Conservation (phyloP, 2,888 invertebrate species). For the Andrena trimmerana region DNA sequence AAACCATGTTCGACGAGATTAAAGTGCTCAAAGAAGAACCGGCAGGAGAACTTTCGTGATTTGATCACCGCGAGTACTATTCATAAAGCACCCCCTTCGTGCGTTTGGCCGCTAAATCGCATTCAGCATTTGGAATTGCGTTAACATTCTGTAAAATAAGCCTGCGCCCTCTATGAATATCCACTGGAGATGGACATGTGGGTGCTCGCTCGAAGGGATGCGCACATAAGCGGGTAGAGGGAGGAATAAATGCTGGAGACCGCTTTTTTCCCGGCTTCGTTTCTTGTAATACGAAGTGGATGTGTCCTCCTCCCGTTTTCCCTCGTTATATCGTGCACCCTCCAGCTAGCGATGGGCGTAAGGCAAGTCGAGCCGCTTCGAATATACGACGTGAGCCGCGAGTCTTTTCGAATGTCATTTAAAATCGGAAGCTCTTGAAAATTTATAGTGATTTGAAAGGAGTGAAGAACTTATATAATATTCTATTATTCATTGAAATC, state of each 20-base stretch:
- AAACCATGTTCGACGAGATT: conserved; percentile 1
- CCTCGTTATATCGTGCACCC: conserved; percentile 21
- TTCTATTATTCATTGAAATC: too few species aligned
- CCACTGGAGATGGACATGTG: background rate
- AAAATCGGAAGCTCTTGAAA: too few species aligned
- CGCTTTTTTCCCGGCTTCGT: conserved; percentile 6
- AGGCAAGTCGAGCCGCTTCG: background rate
- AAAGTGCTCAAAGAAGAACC: background rate
- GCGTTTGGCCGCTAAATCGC: background rate
- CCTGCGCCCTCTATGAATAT: conserved; percentile 2
- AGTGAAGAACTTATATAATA: too few species aligned
- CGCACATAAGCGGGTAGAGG: background rate
- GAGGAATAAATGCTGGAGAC: background rate
- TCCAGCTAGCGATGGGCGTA: conserved; percentile 9
- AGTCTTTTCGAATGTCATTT: too few species aligned
- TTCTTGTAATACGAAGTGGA: background rate
- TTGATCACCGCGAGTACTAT: conserved; percentile 2
- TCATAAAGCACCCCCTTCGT: background rate
- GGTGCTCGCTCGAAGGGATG: background rate
- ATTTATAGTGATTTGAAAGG: too few species aligned
- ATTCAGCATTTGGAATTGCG: conserved; percentile 3
- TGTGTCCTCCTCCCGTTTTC: background rate
- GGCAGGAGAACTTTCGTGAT: background rate
- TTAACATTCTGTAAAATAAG: conserved; percentile 27
- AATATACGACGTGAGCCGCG: background rate